Conservation (phyloP, 1,140 invertebrate species). For the Pogonomyrmex barbatus region DNA sequence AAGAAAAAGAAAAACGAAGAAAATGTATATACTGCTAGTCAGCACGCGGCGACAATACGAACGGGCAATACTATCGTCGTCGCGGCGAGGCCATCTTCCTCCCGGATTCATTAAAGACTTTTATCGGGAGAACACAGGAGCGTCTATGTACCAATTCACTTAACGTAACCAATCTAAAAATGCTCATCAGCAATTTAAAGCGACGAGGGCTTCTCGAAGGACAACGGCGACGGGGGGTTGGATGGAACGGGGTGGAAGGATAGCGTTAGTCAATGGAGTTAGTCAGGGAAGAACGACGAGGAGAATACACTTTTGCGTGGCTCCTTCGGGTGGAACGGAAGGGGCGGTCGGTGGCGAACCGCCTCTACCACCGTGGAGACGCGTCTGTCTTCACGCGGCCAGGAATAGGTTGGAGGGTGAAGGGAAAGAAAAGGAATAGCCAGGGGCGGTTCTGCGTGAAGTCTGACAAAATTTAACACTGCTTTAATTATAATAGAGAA, state of each 20-base stretch:
- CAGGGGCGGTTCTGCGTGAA: conserved; percentile 23
- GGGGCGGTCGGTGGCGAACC: conserved; percentile 70
- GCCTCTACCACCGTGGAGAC: conserved; percentile 61
- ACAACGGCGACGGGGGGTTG: conserved; percentile 62
- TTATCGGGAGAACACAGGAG: conserved; percentile 84
- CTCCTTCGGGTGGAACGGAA: conserved; percentile 43
- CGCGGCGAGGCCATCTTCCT: conserved; percentile 64
- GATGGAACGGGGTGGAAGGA: conserved; percentile 27
- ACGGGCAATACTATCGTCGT: conserved; percentile 43
- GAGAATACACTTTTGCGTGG: conserved; percentile 47
- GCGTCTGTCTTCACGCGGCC: conserved; percentile 57
- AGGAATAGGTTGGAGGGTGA: conserved; percentile 31
- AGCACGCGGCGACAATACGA: conserved; percentile 17
- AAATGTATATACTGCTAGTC: neutral
- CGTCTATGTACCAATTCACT: conserved; percentile 86
- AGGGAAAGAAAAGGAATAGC: conserved; percentile 33
- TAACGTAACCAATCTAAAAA: conserved; percentile 86
- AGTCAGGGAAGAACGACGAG: conserved; percentile 56
- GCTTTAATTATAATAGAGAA: neutral
- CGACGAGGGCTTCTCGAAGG: conserved; percentile 75
- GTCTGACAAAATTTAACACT: conserved; percentile 7
- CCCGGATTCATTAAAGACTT: conserved; percentile 85
- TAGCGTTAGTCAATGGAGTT: conserved; percentile 54
- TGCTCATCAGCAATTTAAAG: conserved; percentile 87
- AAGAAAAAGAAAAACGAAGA: too few species aligned